Evolutionary conservation across 1,140 invertebrate genomes (phyloP).

Genomic region (Drosophila jambulina): DNA sequence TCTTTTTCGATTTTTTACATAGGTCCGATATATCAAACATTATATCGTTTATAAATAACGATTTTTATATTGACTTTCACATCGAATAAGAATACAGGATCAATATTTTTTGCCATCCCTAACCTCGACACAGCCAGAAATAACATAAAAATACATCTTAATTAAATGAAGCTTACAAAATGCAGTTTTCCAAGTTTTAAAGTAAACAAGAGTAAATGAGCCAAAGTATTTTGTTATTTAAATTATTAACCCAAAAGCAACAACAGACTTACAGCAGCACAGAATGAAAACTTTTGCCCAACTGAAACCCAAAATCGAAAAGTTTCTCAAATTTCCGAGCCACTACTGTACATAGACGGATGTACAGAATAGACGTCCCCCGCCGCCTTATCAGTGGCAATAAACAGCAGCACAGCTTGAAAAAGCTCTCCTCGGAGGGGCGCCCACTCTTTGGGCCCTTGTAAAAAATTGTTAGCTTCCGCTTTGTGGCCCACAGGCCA

Average conservation of each 20-base stretch:
- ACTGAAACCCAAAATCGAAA: conserved; percentile 7
- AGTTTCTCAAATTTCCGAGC: conserved; percentile 21
- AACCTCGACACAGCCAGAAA: background rate
- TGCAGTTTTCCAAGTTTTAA: background rate
- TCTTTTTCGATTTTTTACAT: too few species aligned
- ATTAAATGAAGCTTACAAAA: background rate
- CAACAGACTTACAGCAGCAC: background rate
- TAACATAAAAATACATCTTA: background rate
- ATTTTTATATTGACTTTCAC: background rate
- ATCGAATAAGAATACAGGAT: background rate
- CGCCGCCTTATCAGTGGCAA: conserved; percentile 72
- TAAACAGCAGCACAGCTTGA: conserved; percentile 60
- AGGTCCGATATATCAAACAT: too few species aligned
- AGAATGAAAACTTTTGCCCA: conserved; percentile 22
- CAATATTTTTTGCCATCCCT: background rate
- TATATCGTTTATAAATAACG: too few species aligned
- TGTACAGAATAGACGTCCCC: conserved; percentile 1
- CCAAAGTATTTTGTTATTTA: background rate
- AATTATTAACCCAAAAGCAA: background rate
- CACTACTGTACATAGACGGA: conserved; percentile 36
- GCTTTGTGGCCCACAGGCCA: conserved; percentile 35
- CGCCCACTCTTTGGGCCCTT: conserved; percentile 49
- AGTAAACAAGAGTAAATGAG: conserved; percentile 4
- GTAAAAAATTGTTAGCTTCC: conserved; percentile 50
- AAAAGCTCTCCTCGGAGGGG: conserved; percentile 33